phyloP scores from a whole-genome alignment of 1,140 invertebrate genomes.

The Drosophila sechellia region DNA sequence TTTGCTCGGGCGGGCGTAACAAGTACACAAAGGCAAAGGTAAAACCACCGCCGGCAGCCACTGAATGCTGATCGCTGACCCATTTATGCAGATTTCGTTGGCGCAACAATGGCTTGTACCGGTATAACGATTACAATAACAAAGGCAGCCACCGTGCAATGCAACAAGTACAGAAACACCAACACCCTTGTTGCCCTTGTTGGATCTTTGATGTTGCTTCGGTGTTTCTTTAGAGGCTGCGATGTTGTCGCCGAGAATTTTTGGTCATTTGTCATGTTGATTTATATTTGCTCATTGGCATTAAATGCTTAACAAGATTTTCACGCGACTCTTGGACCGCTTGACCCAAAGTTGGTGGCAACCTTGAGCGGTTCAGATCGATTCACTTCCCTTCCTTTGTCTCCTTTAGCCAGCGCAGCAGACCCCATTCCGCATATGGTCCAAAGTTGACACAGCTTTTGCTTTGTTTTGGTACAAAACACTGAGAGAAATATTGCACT shows the following conservation, averaged over 20 bases:
- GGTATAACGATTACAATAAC: constrained; percentile 36
- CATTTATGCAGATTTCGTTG: constrained; percentile 76
- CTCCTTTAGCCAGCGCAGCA: constrained; percentile 12
- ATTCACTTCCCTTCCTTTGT: constrained; percentile 14
- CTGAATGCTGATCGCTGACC: constrained; percentile 53
- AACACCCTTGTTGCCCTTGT: constrained; percentile 48
- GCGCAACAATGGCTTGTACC: constrained; percentile 63
- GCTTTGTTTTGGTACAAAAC: constrained; percentile 9
- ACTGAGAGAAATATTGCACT: constrained; percentile 1
- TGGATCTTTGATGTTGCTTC: constrained; percentile 2
- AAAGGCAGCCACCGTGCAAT: constrained; percentile 34
- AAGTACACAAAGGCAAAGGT: constrained; percentile 65
- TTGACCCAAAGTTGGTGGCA: constrained; percentile 66
- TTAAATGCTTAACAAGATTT: constrained; percentile 76
- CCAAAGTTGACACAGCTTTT: constrained; percentile 20
- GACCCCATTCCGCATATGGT: constrained; percentile 12
- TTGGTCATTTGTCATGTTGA: constrained; percentile 79
- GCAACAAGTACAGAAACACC: constrained; percentile 59
- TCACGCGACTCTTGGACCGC: constrained; percentile 53
- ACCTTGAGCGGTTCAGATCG: constrained; percentile 44
- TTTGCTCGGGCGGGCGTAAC: constrained; percentile 41
- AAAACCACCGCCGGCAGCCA: constrained; percentile 29
- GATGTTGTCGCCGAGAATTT: constrained; percentile 61
- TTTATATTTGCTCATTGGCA: constrained; percentile 80
- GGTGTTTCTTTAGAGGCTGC: constrained; percentile 28